These are phyloP conservation scores for Andrena minutula DNA, from an alignment of 2,888 invertebrate species.

Conservation along the genomic window DNA sequence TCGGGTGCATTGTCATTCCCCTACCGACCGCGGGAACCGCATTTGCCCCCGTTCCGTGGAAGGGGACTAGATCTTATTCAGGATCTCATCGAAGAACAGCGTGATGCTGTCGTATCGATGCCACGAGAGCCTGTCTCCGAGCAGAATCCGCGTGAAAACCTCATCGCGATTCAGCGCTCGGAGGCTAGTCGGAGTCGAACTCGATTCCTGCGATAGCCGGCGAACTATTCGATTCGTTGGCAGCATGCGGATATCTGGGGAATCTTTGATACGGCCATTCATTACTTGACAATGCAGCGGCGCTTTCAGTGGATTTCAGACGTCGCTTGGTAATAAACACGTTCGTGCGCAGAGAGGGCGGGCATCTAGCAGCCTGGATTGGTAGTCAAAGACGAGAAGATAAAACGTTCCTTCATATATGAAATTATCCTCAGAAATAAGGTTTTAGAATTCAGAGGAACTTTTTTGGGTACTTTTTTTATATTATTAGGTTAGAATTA, in stretches of 20 bases:
- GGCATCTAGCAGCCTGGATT: too few species aligned
- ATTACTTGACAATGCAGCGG: slow-evolving; percentile 1
- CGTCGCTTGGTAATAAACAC: too few species aligned
- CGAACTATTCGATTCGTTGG: slow-evolving; percentile 5
- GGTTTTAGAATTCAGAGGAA: too few species aligned
- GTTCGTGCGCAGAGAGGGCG: too few species aligned
- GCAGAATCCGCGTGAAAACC: slow-evolving; percentile 19
- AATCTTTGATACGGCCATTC: not conserved
- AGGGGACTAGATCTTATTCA: slow-evolving; percentile 14
- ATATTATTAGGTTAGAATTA: too few species aligned
- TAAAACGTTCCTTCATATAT: too few species aligned
- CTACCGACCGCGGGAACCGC: slow-evolving; percentile 14
- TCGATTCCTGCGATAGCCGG: slow-evolving; percentile 18
- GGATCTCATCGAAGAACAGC: not conserved
- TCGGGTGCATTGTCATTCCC: slow-evolving; percentile 30
- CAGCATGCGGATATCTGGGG: not conserved
- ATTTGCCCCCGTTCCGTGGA: slow-evolving; percentile 1
- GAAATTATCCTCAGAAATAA: too few species aligned
- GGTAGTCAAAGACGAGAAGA: too few species aligned
- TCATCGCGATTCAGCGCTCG: slow-evolving; percentile 55
- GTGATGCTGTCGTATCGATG: not conserved
- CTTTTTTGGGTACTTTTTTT: too few species aligned
- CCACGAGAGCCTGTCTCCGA: not conserved
- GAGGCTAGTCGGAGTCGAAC: not conserved
- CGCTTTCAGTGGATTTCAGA: too few species aligned